Evolutionary conservation across 1,140 invertebrate genomes (phyloP), one percentile per base, ranked within the genome.

Genomic region (Cydia splendana): DNA sequence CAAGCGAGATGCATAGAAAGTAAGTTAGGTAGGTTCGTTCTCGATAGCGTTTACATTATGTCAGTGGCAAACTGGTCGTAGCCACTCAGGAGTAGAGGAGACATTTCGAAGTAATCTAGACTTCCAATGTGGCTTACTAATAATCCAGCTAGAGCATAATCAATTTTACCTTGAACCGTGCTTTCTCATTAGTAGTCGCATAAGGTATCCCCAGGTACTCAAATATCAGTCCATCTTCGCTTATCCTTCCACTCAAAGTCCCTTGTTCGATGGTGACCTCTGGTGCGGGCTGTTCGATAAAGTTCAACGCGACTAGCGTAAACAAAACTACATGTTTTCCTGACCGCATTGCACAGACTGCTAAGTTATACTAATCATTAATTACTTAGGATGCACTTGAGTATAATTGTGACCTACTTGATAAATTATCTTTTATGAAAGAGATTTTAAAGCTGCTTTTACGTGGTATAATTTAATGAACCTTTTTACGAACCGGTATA

Each of bases 191-290:
- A 12, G 74, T 34, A 12, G 74, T 75, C 20, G 45, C 45, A 34
- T 75, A 75, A 13, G 74, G 74, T 75, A 75, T 75, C 6, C 74
- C 74, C 7, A 75, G 74, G 28, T 75, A 75, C n/a, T 75, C 74
- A 34, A 51, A 75, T 6, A 75, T 45, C 13, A 28, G 74, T 24
- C 74, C 74, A 75, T 75, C 42, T 28, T 42, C 74, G 34, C 74
- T 75, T 30, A 75, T 57, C 13, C 74, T 24, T 6, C 74, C 74
- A n/a, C 42, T 51, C 74, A 75, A 38, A 30, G 30, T 75, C 15
- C 74, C 74, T 34, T 75, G 74, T 24, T 24, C 74, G 15, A 75
- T 75, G 3, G 45, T 51, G n/a, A 75, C 48, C 12, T 75, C 74
- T 4, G 74, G 74, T 15, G 74, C 45, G 2, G 74, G 74, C 9